A percentile compares a stretch with the other conserved stretches of the same genome.
phyloP scores from a whole-genome alignment of 2,797 vertebrate genomes.

The Spatula clypeata region DNA sequence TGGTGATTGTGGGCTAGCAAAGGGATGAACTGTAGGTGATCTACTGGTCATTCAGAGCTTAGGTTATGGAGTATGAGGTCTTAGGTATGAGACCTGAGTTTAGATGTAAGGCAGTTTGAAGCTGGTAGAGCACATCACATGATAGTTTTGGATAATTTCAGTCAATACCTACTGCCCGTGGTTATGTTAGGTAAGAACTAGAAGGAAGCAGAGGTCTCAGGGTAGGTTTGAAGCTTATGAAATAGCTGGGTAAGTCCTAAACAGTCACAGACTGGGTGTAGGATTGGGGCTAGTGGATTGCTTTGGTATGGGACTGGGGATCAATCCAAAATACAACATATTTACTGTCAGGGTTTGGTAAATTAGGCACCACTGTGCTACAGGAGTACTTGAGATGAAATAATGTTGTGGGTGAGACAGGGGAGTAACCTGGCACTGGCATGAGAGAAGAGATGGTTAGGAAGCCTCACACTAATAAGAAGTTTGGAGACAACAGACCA shows the following conservation, averaged over 20 bases:
- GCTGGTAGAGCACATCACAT: background rate
- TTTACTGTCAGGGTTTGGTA: background rate
- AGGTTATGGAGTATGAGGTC: background rate
- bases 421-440: background rate
- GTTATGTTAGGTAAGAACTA: background rate
- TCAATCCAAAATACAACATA: background rate
- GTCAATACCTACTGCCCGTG: background rate
- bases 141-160: background rate
- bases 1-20: background rate
- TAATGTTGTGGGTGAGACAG: background rate
- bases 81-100: background rate
- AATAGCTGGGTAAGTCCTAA: background rate
- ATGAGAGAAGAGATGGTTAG: background rate
- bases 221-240: background rate
- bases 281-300: background rate
- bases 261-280: background rate
- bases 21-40: background rate
- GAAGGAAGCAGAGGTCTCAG: background rate
- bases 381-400: background rate
- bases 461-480: background rate
- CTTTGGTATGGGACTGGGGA: background rate
- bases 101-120: background rate
- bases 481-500: background rate
- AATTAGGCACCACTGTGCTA: background rate
- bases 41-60: background rate